A percentile compares a stretch with the other conserved stretches of the same genome.
Conservation (phyloP, 2,888 invertebrate species). For the Standfussiana lucernea region DNA sequence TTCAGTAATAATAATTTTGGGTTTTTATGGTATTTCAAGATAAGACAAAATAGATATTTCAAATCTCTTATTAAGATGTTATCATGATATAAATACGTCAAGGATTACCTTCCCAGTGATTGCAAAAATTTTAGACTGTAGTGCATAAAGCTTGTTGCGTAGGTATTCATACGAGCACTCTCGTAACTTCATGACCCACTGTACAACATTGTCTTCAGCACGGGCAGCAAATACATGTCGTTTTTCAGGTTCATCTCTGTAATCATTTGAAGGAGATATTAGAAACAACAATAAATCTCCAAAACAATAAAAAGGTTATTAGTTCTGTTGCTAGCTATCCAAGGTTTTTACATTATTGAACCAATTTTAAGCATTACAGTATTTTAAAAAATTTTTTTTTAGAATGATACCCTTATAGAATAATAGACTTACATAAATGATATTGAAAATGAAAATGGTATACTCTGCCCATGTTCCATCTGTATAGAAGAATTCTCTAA, state of each 20-base stretch:
- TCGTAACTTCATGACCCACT: slow-evolving; percentile 93
- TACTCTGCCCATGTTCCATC: slow-evolving; percentile 92
- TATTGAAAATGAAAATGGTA: slow-evolving; percentile 94
- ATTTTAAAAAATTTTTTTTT: background rate
- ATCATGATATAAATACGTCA: slow-evolving; percentile 3
- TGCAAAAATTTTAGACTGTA: slow-evolving; percentile 92
- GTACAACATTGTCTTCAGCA: slow-evolving; percentile 93
- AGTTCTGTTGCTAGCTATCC: background rate
- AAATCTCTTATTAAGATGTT: slow-evolving; percentile 7
- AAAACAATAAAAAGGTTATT: background rate
- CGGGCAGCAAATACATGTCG: slow-evolving; percentile 93
- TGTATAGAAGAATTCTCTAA: slow-evolving; percentile 93
- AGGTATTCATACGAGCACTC: slow-evolving; percentile 94
- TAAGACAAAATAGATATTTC: slow-evolving; percentile 19
- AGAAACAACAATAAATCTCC: background rate
- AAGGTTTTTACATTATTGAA: background rate
- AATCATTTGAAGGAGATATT: slow-evolving; percentile 44
- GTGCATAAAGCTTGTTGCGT: slow-evolving; percentile 91
- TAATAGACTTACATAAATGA: slow-evolving; percentile 90
- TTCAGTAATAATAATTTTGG: background rate
- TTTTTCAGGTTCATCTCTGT: slow-evolving; percentile 92
- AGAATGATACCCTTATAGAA: slow-evolving; percentile 4
- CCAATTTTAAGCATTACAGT: background rate
- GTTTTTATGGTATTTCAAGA: background rate
- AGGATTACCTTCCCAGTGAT: slow-evolving; percentile 92